Evolutionary conservation across 1,140 invertebrate species (phyloP), one percentile per base, ranked within the genome.

Genomic region (Drosophila lacertosa): DNA sequence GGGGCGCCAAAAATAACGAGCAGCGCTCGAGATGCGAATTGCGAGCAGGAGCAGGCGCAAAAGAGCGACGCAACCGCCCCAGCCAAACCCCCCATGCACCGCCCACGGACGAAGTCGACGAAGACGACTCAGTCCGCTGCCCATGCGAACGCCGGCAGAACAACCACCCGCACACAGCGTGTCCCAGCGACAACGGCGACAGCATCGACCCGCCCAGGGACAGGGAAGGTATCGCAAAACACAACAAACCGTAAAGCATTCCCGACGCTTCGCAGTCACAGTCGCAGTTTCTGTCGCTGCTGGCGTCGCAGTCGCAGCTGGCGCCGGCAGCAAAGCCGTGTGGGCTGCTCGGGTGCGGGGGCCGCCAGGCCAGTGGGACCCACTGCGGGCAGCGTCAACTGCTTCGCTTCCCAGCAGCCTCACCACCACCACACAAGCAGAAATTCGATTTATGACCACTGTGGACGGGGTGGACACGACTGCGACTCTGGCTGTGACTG

Each of bases 391-490:
- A 20, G 20, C 10, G 22, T 32, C 18, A 59, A 37, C 15, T 33
- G 48, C 6, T 44, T 44, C 35, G 62, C 67, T 77, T 77, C 66
- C 39, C 74, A 77, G 77, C 68, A 81, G 70, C 77, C 58, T 72
- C 60, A 86, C 81, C 81, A 86, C 81, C 81, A 84, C 81, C 64
- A 82, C 88, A 90, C 86, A 90, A 89, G 89, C 75, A 77, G 84
- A 75, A 86, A 79, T 90, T 83, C 89, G 84, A 90, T 90, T 90
- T 90, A 90, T 90, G 89, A 90, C 89, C 84, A 90, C 73, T 81
- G 73, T 59, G 81, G 44, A 64, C 55, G 45, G 33, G 71, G 53
- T 57, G 22, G 16, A 48, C 32, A 32, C 33, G 33, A 47, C 11
- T 35, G 13, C 33, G 54, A 15, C 35, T 18, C 9, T 32, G 20